These are phyloP conservation scores for Tangara arthus DNA, from an alignment of 2,797 vertebrate species.

Conservation along the genomic window DNA sequence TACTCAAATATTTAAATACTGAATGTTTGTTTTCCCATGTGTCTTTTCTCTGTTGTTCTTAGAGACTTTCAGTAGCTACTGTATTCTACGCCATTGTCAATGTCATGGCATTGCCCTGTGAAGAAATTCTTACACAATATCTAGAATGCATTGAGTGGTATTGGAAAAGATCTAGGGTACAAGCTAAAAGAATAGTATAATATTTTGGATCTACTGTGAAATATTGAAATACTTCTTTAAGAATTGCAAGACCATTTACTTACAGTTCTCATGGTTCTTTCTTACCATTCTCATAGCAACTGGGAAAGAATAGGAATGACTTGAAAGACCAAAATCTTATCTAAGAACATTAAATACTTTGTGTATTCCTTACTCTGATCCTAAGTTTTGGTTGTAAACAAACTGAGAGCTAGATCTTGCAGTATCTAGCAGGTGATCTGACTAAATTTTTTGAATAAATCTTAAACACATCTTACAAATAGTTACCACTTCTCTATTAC, in stretches of 20 bases:
- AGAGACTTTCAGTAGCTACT: not conserved
- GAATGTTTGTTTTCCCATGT: not conserved
- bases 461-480: not conserved
- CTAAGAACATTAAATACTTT: not conserved
- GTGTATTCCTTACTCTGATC: not conserved
- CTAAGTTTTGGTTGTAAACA: not conserved
- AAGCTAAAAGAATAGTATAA: not conserved
- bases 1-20: not conserved
- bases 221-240: not conserved
- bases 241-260: not conserved
- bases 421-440: not conserved
- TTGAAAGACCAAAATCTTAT: not conserved
- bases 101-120: rapidly evolving
- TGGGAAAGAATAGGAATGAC: not conserved
- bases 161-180: not conserved
- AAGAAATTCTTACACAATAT: not conserved
- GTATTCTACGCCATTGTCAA: not conserved
- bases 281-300: not conserved
- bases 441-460: not conserved
- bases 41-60: not conserved
- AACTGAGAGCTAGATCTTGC: not conserved
- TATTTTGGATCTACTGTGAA: not conserved
- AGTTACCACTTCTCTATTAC: not conserved
- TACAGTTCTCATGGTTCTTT: too few species aligned
- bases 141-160: not conserved